These are phyloP conservation scores for Polyommatus iphigenia DNA, from an alignment of 2,888 invertebrate genomes.

Conservation along the genomic window DNA sequence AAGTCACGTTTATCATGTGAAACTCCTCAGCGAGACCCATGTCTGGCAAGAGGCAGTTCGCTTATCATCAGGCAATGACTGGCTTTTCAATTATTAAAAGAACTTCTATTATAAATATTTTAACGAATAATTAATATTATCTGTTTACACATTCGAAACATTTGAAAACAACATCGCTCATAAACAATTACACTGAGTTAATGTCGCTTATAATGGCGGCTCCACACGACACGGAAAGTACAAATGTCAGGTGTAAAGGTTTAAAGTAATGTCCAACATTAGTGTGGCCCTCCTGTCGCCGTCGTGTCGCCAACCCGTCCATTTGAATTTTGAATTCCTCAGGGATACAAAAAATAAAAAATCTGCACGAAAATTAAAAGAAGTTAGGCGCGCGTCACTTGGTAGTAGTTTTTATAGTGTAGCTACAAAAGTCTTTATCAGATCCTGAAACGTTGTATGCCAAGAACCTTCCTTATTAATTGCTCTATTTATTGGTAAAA, in stretches of 20 bases:
- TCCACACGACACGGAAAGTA: conserved; percentile 17
- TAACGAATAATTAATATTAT: background rate
- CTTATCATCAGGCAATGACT: no score
- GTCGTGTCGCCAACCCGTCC: background rate
- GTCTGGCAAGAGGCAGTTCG: no score
- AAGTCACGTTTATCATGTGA: no score
- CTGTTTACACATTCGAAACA: background rate
- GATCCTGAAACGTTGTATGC: background rate
- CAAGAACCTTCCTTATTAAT: background rate
- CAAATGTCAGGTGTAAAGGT: background rate
- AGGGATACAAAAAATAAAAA: background rate
- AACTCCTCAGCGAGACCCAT: no score
- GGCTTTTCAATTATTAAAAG: no score
- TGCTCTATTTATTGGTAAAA: no score
- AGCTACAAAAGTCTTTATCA: background rate
- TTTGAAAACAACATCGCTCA: background rate
- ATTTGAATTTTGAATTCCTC: background rate
- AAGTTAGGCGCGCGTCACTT: background rate
- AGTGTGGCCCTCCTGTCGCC: background rate
- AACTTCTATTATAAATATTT: background rate
- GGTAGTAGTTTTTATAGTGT: background rate
- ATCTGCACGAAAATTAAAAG: background rate
- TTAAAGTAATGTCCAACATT: background rate
- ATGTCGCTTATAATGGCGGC: background rate
- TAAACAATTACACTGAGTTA: background rate